Evolutionary conservation across 2,888 invertebrate species (phyloP), one percentile per base, ranked within the genome.

Genomic region (Galeopsomyia nigrocyanea): DNA sequence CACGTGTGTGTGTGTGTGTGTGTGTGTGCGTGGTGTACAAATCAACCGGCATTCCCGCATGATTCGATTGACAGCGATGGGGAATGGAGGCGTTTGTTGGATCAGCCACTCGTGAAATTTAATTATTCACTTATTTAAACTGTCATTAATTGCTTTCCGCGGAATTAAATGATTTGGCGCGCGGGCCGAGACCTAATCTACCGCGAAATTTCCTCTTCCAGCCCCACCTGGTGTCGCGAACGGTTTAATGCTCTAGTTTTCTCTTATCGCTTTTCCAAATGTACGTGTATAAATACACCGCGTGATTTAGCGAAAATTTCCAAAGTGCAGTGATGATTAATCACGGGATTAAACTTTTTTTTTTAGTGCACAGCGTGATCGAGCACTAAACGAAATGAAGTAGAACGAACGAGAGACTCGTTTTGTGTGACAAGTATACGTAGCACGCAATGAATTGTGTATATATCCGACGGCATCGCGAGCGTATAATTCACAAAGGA

Each of bases 111-210:
- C 55, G 53, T 60, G 58, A 16, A 14, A 47, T 55, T 68, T 6
- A 62, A 39, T 63, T 49, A 39, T 64, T 70, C 46, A 46, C n/a
- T 70, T 53, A 17, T 58, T 26, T 63, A 39, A 57, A 53, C 53
- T 58, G 16, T 39, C 47, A 60, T 60, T 65, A 69, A 69, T 57
- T 69, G 57, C 56, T 69, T 51, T 57, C 49, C 56, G 50, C 57
- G 55, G 62, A 22, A 51, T 63, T 50, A 46, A 69, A 49, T 22
- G 57, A 63, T 22, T 31, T 17, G 50, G 21, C 26, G 26, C 3
- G 26, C 26, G 3, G n/a, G n/a, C n/a, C n/a, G 19, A 26, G 49
- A 31, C 14, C 58, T 67, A 67, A 51, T 60, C 67, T 39, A n/a
- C 50, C 46, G 22, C 39, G 19, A 39, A 17, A 39, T n/a, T 10